Base-by-base conservation (phyloP, 2,888 invertebrate species). In the Argynnis bischoffii region DNA sequence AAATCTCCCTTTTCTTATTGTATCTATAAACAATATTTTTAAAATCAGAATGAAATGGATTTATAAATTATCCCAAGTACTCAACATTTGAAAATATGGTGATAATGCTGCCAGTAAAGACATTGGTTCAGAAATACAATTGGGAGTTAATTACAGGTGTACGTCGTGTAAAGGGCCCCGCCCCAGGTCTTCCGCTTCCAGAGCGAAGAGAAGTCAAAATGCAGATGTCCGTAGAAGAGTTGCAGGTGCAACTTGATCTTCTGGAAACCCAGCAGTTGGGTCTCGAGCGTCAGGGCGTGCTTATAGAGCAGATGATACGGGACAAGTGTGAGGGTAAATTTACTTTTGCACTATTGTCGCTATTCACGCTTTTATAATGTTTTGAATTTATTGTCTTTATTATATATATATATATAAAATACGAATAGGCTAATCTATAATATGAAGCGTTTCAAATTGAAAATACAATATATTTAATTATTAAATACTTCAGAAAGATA, bases 221-320 rank as follows among this genome's bases (percentile, higher is more conserved):
- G 70, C 93, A 93, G 83, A 86, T 95, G 79, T 94, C 95, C 0
- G 86, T 94, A 4, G 93, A 93, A 69, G 94, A 95, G 79, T 92
- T 96, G 64, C 94, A 94, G 56, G 93, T 94, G 50, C 96, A 98
- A 81, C 90, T 98, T 73, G 95, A 96, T 74, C 94, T 95, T 67
- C 79, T 99, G 74, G 98, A 98, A 85, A 94, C 96, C 60, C 97
- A 98, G 82, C 97, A 98, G 81, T 96, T 96, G 74, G 97, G 97
- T 18, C 92, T 98, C 63, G 98, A 98, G 85, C 95, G 96, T 69
- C 97, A 98, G 84, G 98, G 98, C 55, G 97, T 98, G n/a, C 94
- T 95, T 75, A 93, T 99, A 76, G 98, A 99, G 85, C 95, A 96
- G 81, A 95, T 96, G 86, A 98, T 99, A 75, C 94, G 98, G 77